Conservation (phyloP, 2,888 invertebrate species). For the Blomia tropicalis region DNA sequence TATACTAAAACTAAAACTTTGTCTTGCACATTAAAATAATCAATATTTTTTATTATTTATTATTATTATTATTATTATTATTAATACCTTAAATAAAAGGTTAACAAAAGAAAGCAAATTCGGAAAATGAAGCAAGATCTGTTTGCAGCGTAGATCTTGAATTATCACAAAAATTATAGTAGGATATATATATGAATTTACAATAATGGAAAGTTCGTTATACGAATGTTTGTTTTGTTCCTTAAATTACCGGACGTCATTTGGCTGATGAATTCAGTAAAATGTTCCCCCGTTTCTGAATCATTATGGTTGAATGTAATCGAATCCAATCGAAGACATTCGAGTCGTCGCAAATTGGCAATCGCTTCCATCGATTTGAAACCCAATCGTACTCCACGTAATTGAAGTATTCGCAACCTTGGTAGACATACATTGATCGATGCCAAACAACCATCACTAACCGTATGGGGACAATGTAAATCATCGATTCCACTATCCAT, state of each 20-base stretch:
- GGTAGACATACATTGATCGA: constrained; percentile 8
- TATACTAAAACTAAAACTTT: background rate
- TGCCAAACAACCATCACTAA: constrained; percentile 18
- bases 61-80: background rate
- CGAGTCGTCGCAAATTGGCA: background rate
- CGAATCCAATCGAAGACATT: constrained; percentile 16
- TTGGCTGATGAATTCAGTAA: constrained; percentile 5
- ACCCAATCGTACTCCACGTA: constrained; percentile 8
- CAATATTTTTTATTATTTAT: background rate
- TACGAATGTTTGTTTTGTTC: constrained; percentile 2
- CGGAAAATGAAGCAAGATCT: background rate
- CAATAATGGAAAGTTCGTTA: constrained; percentile 7
- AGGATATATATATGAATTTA: too few species aligned
- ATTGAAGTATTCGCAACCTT: background rate
- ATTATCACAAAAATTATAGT: too few species aligned
- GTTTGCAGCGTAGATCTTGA: background rate
- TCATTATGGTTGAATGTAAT: background rate
- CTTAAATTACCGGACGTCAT: background rate
- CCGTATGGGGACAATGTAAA: background rate
- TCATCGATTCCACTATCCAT: background rate
- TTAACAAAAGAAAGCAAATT: background rate
- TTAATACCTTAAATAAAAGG: background rate
- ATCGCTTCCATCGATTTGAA: constrained; percentile 14
- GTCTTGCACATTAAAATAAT: background rate
- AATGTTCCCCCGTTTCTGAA: background rate